Conservation (phyloP, 2,113 vertebrate species). For the Notiomystis cincta region DNA sequence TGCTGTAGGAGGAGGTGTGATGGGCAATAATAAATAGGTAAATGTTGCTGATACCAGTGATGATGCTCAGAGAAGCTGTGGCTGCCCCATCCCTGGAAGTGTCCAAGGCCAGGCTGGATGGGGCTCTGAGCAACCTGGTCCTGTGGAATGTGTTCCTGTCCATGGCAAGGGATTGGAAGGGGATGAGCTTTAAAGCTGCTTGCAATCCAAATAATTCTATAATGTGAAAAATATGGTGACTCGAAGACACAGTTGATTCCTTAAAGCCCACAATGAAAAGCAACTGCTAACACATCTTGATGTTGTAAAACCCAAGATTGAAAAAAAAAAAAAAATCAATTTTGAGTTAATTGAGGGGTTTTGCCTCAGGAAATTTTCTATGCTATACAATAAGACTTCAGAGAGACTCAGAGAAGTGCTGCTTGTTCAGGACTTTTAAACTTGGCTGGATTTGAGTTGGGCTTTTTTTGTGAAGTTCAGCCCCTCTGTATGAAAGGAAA, state of each 20-base stretch:
- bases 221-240: neutral
- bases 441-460: rapidly evolving
- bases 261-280: neutral
- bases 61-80: neutral
- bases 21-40: neutral
- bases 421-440: neutral
- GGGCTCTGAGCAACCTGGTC: rapidly evolving
- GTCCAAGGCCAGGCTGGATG: neutral
- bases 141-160: neutral
- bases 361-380: neutral
- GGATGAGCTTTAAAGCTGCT: neutral
- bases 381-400: neutral
- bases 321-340: neutral
- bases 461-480: neutral
- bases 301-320: neutral
- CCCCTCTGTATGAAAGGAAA: neutral
- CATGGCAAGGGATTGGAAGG: rapidly evolving
- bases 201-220: neutral
- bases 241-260: neutral
- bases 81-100: neutral
- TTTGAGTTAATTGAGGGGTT: neutral
- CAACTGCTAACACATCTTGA: neutral
- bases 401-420: neutral
- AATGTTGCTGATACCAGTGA: neutral
- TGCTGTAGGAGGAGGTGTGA: neutral